A percentile compares a stretch with the other conserved stretches of the same genome.
These are phyloP conservation scores for Petrophora chlorosata DNA, from an alignment of 2,888 invertebrate genomes.

Conservation along the genomic window DNA sequence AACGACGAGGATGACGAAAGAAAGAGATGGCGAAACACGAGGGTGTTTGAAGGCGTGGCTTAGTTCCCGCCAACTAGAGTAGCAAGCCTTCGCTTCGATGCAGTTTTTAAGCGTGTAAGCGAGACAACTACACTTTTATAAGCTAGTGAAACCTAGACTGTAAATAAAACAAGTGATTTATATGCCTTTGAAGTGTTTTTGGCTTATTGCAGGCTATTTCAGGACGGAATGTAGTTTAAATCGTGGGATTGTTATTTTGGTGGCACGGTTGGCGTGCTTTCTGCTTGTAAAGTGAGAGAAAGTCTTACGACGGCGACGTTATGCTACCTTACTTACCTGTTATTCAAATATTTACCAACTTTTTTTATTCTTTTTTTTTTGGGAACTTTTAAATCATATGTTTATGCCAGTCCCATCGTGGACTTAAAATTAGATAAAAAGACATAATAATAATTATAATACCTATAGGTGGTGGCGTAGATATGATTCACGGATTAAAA, in stretches of 20 bases:
- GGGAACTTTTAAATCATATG: too few relatives aligned
- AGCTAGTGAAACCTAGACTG: conserved; percentile 43
- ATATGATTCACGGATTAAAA: too few relatives aligned
- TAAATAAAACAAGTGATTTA: conserved; percentile 54
- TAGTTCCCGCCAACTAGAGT: conserved; percentile 59
- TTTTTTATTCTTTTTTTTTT: too few relatives aligned
- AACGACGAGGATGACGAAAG: conserved; percentile 49
- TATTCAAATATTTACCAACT: too few relatives aligned
- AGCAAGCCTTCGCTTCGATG: conserved; percentile 42
- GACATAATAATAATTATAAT: too few relatives aligned
- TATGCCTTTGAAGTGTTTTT: conserved; percentile 39
- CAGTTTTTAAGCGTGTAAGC: conserved; percentile 43
- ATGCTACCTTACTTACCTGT: too few relatives aligned
- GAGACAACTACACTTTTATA: conserved; percentile 43
- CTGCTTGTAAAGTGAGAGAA: conserved; percentile 9
- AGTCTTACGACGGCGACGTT: too few relatives aligned
- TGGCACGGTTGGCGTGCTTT: conserved; percentile 24
- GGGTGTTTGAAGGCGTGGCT: conserved; percentile 71
- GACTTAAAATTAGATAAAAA: too few relatives aligned
- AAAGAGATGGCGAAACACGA: conserved; percentile 47
- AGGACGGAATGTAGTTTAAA: conserved; percentile 33
- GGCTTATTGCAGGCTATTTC: conserved; percentile 43
- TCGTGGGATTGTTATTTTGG: conserved; percentile 29
- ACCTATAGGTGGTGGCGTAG: too few relatives aligned
- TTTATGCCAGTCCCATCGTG: too few relatives aligned